A percentile compares a stretch with the other conserved stretches of the same genome.
Evolutionary conservation across 2,113 vertebrate species (phyloP).

Genomic region (Hippocampus guttulatus): DNA sequence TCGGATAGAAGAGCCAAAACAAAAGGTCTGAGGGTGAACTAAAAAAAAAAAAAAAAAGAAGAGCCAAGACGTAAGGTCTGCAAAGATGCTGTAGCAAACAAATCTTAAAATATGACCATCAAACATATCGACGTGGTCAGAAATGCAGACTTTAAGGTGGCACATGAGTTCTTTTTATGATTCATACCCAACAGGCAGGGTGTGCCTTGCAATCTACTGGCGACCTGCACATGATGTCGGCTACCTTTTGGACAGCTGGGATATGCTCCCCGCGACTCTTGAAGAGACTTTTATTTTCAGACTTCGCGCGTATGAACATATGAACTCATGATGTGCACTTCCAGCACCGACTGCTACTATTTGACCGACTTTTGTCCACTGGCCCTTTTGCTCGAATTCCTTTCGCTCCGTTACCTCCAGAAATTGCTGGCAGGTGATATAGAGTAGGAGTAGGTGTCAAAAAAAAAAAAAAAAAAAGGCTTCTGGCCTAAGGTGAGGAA

Average conservation of each 20-base stretch:
- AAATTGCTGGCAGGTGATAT: background rate
- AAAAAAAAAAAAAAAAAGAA: constrained; percentile 12
- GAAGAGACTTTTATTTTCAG: too few species aligned
- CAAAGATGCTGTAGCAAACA: background rate
- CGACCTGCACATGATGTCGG: too few species aligned
- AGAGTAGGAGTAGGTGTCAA: constrained; percentile 11
- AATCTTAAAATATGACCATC: background rate
- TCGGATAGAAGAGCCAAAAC: constrained; percentile 20
- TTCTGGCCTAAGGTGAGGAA: constrained; percentile 10
- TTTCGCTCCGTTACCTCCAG: constrained; percentile 23
- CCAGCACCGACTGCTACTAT: constrained; percentile 13
- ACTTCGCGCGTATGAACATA: constrained; percentile 15
- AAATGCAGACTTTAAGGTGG: background rate
- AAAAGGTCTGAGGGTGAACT: constrained; percentile 18
- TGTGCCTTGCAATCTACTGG: too few species aligned
- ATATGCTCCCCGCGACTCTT: too few species aligned
- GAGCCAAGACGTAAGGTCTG: constrained; percentile 20
- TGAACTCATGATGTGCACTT: constrained; percentile 8
- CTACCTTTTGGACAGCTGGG: too few species aligned
- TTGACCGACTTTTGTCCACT: constrained; percentile 8
- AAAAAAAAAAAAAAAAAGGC: constrained; percentile 6
- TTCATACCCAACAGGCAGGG: too few species aligned
- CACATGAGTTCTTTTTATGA: too few species aligned
- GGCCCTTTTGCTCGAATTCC: constrained; percentile 31
- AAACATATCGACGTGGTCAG: background rate